Base-by-base conservation (phyloP, 30 jellyfish, hydroid and myxozoan genomes). In the Chrysaora quinquecirrha region DNA sequence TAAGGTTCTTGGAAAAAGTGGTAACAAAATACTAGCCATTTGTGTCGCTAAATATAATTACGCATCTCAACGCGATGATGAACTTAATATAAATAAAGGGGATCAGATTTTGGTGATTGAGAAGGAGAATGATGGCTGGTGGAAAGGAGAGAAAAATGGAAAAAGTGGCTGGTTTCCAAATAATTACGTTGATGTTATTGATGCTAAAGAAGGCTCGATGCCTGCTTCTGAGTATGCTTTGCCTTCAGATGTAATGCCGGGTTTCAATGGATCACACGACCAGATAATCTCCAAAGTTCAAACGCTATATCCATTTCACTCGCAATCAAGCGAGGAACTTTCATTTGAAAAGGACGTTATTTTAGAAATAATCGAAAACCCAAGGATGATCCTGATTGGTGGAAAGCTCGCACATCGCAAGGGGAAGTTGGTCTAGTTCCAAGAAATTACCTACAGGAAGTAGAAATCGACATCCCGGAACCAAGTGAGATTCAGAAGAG, bases 351-450 rank as follows among this genome's bases (percentile, higher is more conserved):
- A 86, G 61, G 98, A 88, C 84, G 48, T 73, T 72, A 31, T 93
- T 30, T 54, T 93, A 58, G 96, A 81, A 32, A 75, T 93, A 2
- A 81, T 93, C 56, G 97, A 93, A 34, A 87, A 93, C 97, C 98
- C 30, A 93, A 85, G 79, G 88, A 86, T 56, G 98, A 93, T 54
- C 98, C 98, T 20, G 98, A 93, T 83, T 93, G 98, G 98, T 93
- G 98, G 98, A 88, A 79, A 69, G 98, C 98, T 21, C 78, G 91
- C 64, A 80, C 89, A 61, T 76, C 98, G 4, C 83, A 48, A 32
- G 98, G 98, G 25, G 93, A 86, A 56, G 65, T 86, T 22, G 98
- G 98, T 28, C 88, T 93, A 14, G 98, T 93, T 65, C 98, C 98
- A 29, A 63, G 98, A 76, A 93, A 93, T 87, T 93, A 93, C 76